phyloP scores from a whole-genome alignment of 2,888 invertebrate species.

The Lysandra bellargus region DNA sequence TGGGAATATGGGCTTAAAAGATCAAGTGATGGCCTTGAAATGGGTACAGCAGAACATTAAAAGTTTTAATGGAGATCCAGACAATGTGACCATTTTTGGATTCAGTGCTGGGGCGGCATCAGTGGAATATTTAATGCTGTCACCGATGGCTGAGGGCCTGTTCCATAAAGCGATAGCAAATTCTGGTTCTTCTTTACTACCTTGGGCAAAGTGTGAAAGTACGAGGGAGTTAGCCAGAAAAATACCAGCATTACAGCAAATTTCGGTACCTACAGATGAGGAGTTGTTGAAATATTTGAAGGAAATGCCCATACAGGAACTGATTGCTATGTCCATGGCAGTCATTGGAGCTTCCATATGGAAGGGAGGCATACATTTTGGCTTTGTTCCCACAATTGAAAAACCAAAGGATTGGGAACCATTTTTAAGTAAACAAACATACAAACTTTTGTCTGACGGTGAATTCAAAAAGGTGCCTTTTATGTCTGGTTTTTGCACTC shows the following conservation, averaged over 20 bases:
- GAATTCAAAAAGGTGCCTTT: slow-evolving; percentile 72
- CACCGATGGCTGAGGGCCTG: slow-evolving; percentile 69
- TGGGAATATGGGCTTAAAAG: slow-evolving; percentile 76
- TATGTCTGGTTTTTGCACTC: slow-evolving; percentile 71
- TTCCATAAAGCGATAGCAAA: slow-evolving; percentile 79
- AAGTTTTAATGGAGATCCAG: slow-evolving; percentile 71
- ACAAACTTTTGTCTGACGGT: slow-evolving; percentile 60
- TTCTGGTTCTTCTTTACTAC: slow-evolving; percentile 74
- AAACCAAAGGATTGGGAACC: slow-evolving; percentile 64
- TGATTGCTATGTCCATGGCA: slow-evolving; percentile 57
- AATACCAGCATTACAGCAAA: slow-evolving; percentile 55
- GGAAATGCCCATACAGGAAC: slow-evolving; percentile 53
- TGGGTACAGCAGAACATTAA: slow-evolving; percentile 76
- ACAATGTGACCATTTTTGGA: slow-evolving; percentile 76
- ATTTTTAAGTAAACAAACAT: slow-evolving; percentile 66
- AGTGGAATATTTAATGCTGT: slow-evolving; percentile 67
- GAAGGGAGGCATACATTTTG: slow-evolving; percentile 67
- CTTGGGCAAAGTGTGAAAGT: slow-evolving; percentile 68
- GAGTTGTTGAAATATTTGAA: slow-evolving; percentile 60
- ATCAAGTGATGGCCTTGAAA: slow-evolving; percentile 75
- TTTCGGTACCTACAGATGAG: slow-evolving; percentile 47
- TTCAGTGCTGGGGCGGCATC: slow-evolving; percentile 77
- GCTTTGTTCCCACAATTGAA: slow-evolving; percentile 74
- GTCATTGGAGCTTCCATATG: slow-evolving; percentile 48
- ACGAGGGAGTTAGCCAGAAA: slow-evolving; percentile 54